phyloP scores from a whole-genome alignment of 2,888 invertebrate species.

The Drosophila glabriapex region DNA sequence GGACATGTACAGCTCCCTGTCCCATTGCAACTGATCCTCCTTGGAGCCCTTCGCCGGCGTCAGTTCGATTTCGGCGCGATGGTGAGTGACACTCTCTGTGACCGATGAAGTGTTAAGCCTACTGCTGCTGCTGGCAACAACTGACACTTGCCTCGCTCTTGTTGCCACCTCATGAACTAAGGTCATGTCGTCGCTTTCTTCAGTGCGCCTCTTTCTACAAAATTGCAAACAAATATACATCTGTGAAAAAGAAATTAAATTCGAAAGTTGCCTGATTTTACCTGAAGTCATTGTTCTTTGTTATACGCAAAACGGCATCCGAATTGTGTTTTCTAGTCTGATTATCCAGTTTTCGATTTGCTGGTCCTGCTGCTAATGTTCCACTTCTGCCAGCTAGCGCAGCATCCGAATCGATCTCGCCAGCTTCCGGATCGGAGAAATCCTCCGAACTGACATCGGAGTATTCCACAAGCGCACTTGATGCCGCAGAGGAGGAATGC shows the following conservation, averaged over 20 bases:
- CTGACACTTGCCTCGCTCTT: conserved; percentile 55
- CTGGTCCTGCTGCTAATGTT: conserved; percentile 21
- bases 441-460: conserved; percentile 97
- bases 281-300: conserved; percentile 74
- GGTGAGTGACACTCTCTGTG: conserved; percentile 53
- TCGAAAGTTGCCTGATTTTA: conserved; percentile 34
- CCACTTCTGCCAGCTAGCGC: conserved; percentile 37
- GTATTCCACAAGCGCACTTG: conserved; percentile 88
- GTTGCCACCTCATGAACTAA: conserved; percentile 34
- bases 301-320: conserved; percentile 49
- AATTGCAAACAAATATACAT: background rate
- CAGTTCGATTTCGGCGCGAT: conserved; percentile 37
- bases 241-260: background rate
- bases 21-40: conserved; percentile 81
- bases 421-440: conserved; percentile 95
- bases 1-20: conserved; percentile 71
- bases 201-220: conserved; percentile 72
- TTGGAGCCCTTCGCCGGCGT: conserved; percentile 52
- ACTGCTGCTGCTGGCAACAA: conserved; percentile 52
- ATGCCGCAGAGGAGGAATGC: conserved; percentile 71
- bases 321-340: conserved; percentile 48
- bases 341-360: conserved; percentile 54
- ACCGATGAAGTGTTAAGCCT: conserved; percentile 45
- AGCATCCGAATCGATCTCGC: conserved; percentile 89
- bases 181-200: conserved; percentile 65